Base-by-base conservation (phyloP, 2,888 invertebrate genomes). In the Polymixis flavicincta region DNA sequence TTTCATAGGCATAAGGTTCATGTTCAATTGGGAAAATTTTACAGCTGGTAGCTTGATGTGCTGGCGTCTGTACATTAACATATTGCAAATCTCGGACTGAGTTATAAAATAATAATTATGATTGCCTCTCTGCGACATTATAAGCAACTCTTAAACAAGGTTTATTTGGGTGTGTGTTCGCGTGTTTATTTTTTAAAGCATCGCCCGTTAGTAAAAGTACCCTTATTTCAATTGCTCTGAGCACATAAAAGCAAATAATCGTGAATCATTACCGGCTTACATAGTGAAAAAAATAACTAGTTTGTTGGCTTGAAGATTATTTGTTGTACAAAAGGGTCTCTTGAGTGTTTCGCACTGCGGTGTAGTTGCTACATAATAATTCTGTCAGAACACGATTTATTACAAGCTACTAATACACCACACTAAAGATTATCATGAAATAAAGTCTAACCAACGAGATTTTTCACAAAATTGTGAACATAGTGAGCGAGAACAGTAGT, bases 381-480 rank as follows among this genome's bases (percentile, higher is more conserved):
- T 59, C 45, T 74, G 71, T 71, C 77, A 78, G 68, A 77, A 66
- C 45, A 59, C 28, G 61, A 82, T 80, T 45, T 77, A 80, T 80
- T 65, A 52, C 66, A 52, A 37, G 50, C 25, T 22, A 48, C 19
- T 32, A 48, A 37, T 71, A 71, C 11, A 25, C 19, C 17, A 45
- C 45, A 19, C 64, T 25, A 64, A 45, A 45, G 11, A 45, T n/a
- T n/a, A 28, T n/a, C 19, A 25, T 45, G 37, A 61, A 37, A 37
- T 61, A n/a, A n/a, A 37, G n/a, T n/a, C n/a, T 61, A 61, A 61
- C 37, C n/a, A 61, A 37, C 9, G 37, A 45, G 13, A 25, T 63
- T 11, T 11, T 19, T 28, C 11, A 22, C n/a, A n/a, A 28, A 2
- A 45, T 9, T 25, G 22, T 28, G n/a, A n/a, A 28, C 2, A 28